Conservation (phyloP, 2,888 invertebrate genomes). For the Thera britannica region DNA sequence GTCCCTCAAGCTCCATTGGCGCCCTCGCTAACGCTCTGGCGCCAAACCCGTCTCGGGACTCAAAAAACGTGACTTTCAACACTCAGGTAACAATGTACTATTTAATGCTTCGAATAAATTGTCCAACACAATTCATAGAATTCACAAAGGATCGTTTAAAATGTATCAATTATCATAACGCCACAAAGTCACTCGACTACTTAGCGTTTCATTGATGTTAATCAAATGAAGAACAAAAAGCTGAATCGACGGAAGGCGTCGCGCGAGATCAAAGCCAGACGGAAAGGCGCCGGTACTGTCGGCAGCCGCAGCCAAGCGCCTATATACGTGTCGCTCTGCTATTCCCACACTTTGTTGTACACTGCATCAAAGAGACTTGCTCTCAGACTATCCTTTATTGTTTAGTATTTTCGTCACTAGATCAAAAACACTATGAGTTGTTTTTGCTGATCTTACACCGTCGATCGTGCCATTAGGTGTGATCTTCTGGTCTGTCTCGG, state of each 20-base stretch:
- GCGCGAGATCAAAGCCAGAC: slow-evolving; percentile 66
- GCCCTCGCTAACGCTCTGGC: no score
- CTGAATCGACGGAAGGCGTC: slow-evolving; percentile 65
- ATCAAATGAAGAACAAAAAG: slow-evolving; percentile 63
- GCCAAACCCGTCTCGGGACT: no score
- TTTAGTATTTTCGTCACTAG: slow-evolving; percentile 8
- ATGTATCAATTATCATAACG: slow-evolving; percentile 28
- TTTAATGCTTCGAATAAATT: slow-evolving; percentile 1
- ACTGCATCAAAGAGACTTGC: slow-evolving; percentile 23
- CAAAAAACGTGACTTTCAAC: no score
- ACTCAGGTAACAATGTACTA: no score
- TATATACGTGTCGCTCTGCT: slow-evolving; percentile 11
- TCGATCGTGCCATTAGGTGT: slow-evolving; percentile 17
- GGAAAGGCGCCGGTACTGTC: slow-evolving; percentile 53
- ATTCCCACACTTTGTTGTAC: slow-evolving; percentile 24
- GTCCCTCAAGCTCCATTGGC: no score
- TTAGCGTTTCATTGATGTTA: slow-evolving; percentile 44
- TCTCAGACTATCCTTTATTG: slow-evolving; percentile 6
- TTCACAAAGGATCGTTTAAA: slow-evolving; percentile 28
- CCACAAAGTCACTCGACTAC: slow-evolving; percentile 34
- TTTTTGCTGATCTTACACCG: slow-evolving; percentile 20
- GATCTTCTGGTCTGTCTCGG: slow-evolving; percentile 15
- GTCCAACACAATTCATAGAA: slow-evolving; percentile 10
- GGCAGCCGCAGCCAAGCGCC: slow-evolving; percentile 28
- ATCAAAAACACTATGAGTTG: slow-evolving; percentile 4